phyloP scores from a whole-genome alignment of 1,140 invertebrate genomes.

The Xylocopa sonorina region DNA sequence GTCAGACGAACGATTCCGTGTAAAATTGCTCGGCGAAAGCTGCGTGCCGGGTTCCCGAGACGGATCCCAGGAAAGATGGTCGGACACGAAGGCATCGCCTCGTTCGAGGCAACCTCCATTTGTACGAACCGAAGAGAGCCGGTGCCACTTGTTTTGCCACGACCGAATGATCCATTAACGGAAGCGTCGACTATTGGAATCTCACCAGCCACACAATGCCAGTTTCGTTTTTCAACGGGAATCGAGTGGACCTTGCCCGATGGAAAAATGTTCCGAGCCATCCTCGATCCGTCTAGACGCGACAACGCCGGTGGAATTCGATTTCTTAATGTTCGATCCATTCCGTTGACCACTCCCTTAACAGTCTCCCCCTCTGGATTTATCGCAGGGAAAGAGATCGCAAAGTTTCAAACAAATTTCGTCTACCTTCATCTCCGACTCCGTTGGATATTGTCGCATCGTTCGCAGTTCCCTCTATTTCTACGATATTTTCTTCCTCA shows the following conservation, averaged over 20 bases:
- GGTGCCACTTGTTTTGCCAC: constrained; percentile 64
- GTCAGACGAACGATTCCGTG: constrained; percentile 21
- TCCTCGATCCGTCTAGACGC: not conserved
- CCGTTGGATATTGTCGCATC: too few relatives aligned
- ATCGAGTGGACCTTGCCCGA: not conserved
- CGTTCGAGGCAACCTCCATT: constrained; percentile 42
- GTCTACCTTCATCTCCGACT: too few relatives aligned
- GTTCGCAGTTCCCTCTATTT: too few relatives aligned
- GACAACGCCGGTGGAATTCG: not conserved
- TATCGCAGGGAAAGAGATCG: too few relatives aligned
- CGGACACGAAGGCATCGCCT: constrained; percentile 27
- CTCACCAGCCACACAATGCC: constrained; percentile 12
- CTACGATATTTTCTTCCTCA: not conserved
- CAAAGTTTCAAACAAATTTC: too few relatives aligned
- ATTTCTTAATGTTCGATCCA: constrained; percentile 1
- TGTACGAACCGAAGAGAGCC: constrained; percentile 41
- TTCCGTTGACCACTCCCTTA: not conserved
- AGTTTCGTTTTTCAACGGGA: constrained; percentile 30
- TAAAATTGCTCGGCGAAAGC: constrained; percentile 53
- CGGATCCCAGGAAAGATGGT: constrained; percentile 42
- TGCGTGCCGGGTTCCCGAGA: constrained; percentile 42
- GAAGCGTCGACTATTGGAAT: constrained; percentile 56
- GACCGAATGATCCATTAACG: constrained; percentile 66
- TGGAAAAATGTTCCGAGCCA: too few relatives aligned
- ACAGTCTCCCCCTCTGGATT: not conserved